Conservation (phyloP, 2,888 invertebrate species). For the Macaria notata region DNA sequence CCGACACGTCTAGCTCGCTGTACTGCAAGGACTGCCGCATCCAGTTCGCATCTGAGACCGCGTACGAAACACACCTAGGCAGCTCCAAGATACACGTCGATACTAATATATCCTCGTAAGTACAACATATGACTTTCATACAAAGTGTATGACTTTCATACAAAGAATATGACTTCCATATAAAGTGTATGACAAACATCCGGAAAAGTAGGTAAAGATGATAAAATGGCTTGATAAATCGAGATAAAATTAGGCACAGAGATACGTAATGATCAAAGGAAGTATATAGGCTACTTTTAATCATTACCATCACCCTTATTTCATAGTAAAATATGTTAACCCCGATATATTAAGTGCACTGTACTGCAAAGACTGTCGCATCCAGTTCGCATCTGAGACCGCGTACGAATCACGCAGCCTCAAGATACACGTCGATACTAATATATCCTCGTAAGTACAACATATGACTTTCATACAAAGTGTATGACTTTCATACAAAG, state of each 20-base stretch:
- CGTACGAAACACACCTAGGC: constrained; percentile 64
- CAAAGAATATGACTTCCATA: too few species aligned
- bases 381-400: constrained; percentile 56
- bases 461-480: too few species aligned
- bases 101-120: constrained; percentile 57
- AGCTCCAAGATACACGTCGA: constrained; percentile 67
- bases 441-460: constrained; percentile 39
- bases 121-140: constrained; percentile 9
- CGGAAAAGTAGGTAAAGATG: too few species aligned
- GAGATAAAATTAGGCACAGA: too few species aligned
- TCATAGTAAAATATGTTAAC: too few species aligned
- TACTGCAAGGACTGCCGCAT: constrained; percentile 66
- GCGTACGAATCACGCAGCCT: constrained; percentile 68
- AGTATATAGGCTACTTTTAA: too few species aligned
- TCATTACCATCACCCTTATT: too few species aligned
- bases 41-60: constrained; percentile 56
- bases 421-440: constrained; percentile 61
- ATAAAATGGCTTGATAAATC: too few species aligned
- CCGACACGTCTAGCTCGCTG: constrained; percentile 36
- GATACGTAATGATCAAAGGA: too few species aligned
- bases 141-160: too few species aligned
- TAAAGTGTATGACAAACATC: too few species aligned
- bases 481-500: too few species aligned
- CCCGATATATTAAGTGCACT: constrained; percentile 36
- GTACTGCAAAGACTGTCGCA: constrained; percentile 63